Conservation (phyloP, 2,113 vertebrate species). For the Hyperopisus bebe region DNA sequence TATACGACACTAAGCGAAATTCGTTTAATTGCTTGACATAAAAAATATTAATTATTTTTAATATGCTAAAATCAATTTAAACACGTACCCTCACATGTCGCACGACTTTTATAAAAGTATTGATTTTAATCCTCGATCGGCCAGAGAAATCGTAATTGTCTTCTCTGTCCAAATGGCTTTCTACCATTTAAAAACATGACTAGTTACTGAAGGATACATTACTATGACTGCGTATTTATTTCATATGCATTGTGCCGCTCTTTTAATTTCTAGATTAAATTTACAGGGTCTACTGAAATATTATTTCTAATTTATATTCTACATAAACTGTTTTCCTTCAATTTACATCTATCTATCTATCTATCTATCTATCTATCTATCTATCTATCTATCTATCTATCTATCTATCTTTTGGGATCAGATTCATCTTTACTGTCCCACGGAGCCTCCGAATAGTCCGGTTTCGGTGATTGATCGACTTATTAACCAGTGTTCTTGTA, state of each 20-base stretch:
- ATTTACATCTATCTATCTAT: background rate
- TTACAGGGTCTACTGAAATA: background rate
- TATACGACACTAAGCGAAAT: background rate
- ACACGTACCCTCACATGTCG: background rate
- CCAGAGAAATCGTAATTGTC: background rate
- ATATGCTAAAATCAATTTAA: background rate
- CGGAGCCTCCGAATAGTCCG: conserved; percentile 1
- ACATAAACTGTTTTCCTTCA: too few species aligned
- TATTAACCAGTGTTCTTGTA: conserved; percentile 99
- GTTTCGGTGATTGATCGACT: conserved; percentile 86
- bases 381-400: background rate
- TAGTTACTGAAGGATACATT: background rate
- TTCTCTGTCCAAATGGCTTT: background rate
- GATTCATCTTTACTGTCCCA: conserved; percentile 36
- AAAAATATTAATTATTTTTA: background rate
- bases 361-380: background rate
- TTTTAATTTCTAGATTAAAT: background rate
- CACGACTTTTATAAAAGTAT: background rate
- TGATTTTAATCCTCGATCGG: background rate
- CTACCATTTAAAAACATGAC: background rate
- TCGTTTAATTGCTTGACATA: background rate
- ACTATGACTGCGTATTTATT: background rate
- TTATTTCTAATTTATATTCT: background rate
- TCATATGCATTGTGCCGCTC: background rate
- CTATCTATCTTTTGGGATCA: background rate